Evolutionary conservation across 2,888 invertebrate genomes (phyloP).

Genomic region (Cryptus viduatorius): DNA sequence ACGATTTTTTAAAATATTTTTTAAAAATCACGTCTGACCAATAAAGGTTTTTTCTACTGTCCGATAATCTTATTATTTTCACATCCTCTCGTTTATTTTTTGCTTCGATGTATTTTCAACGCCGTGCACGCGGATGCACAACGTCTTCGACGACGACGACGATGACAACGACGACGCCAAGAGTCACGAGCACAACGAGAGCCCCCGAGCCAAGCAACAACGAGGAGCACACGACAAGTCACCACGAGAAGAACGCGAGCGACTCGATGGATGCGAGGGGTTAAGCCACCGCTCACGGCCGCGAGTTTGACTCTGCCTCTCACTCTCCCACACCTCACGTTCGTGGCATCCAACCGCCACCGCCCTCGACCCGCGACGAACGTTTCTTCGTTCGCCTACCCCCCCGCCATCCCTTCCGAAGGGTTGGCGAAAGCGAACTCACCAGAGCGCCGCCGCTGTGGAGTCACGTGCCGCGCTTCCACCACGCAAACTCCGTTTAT

Average conservation of each 20-base stretch:
- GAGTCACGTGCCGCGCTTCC: constrained; percentile 69
- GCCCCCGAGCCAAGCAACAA: constrained; percentile 60
- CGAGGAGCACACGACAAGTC: constrained; percentile 36
- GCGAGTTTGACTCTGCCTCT: constrained; percentile 34
- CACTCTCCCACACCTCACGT: constrained; percentile 35
- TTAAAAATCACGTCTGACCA: constrained; percentile 12
- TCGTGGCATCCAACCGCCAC: constrained; percentile 62
- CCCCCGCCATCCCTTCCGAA: constrained; percentile 56
- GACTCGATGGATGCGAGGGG: constrained; percentile 60
- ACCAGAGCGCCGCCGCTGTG: constrained; percentile 69
- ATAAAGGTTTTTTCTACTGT: constrained; percentile 1
- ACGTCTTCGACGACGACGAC: constrained; percentile 38
- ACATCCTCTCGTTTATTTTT: not conserved
- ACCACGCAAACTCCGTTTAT: constrained; percentile 69
- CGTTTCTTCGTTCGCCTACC: constrained; percentile 25
- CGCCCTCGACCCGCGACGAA: constrained; percentile 64
- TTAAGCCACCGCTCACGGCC: constrained; percentile 54
- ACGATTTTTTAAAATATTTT: not conserved
- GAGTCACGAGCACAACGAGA: constrained; percentile 27
- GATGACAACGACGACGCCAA: constrained; percentile 7
- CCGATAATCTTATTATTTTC: not conserved
- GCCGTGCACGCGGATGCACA: constrained; percentile 25
- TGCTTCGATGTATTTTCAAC: not conserved
- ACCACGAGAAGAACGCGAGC: constrained; percentile 23
- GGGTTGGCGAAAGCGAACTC: constrained; percentile 35